Evolutionary conservation across 1,140 invertebrate species (phyloP).

Genomic region (Drosophila grimshawi): DNA sequence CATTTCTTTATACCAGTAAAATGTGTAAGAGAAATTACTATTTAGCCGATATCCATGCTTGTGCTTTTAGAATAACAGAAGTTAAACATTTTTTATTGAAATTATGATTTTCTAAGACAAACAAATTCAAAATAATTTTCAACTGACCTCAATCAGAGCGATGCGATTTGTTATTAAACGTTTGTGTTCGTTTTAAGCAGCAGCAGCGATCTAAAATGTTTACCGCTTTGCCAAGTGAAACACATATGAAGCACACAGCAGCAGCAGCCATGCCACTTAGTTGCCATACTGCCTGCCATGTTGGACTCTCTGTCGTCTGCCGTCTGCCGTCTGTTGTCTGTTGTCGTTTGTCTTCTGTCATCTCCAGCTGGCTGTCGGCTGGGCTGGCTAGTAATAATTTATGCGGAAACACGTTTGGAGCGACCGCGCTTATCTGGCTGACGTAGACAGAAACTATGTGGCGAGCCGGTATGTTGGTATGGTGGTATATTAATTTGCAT

Average conservation of each 20-base stretch:
- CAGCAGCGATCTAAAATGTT: no score
- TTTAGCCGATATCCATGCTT: no score
- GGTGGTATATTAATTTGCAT: constrained; percentile 60
- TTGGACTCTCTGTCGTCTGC: constrained; percentile 7
- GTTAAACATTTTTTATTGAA: no score
- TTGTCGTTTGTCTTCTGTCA: neutral
- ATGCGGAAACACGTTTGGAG: constrained; percentile 79
- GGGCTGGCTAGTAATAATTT: constrained; percentile 67
- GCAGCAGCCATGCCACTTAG: constrained; percentile 27
- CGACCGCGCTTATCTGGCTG: constrained; percentile 61
- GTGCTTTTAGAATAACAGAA: no score
- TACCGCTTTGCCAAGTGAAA: neutral
- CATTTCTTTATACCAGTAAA: no score
- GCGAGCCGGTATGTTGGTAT: neutral
- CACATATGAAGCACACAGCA: constrained; percentile 8
- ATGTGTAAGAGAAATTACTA: no score
- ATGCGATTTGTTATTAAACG: no score
- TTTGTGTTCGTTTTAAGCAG: neutral
- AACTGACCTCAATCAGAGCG: no score
- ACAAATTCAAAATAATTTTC: no score
- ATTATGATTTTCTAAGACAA: no score
- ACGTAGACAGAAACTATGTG: constrained; percentile 23
- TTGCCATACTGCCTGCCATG: constrained; percentile 28
- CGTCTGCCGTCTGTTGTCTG: neutral
- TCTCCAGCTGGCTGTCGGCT: neutral